Evolutionary conservation across 2,797 vertebrate genomes (phyloP).

Genomic region (Spondyliosoma cantharus): DNA sequence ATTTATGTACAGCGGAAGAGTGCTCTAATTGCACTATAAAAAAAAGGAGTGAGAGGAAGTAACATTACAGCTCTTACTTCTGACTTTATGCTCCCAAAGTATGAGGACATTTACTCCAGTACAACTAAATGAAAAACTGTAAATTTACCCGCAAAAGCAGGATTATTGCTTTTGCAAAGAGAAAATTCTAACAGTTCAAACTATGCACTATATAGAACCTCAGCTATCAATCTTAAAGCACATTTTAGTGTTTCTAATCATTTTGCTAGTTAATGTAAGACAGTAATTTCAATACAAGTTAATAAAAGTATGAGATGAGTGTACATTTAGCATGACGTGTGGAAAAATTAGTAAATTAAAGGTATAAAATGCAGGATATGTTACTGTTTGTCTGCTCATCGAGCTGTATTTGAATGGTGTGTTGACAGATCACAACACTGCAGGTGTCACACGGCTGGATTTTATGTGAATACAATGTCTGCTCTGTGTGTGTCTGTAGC

Average conservation of each 20-base stretch:
- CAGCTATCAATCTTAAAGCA: neutral
- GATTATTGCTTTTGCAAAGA: neutral
- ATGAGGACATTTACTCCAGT: neutral
- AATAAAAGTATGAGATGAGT: neutral
- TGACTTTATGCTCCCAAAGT: neutral
- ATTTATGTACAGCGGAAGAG: conserved; percentile 15
- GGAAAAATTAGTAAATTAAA: neutral
- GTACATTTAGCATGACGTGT: neutral
- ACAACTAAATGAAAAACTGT: neutral
- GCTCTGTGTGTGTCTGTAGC: too few relatives aligned
- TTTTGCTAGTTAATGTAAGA: neutral
- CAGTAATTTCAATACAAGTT: neutral
- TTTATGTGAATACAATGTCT: too few relatives aligned
- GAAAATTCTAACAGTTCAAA: neutral
- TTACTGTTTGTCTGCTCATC: too few relatives aligned
- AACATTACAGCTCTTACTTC: neutral
- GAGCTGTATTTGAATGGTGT: too few relatives aligned
- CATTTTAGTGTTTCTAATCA: neutral
- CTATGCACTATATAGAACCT: neutral
- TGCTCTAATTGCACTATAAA: conserved; percentile 17
- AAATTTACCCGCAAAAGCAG: neutral
- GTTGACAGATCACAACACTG: too few relatives aligned
- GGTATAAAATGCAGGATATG: too few relatives aligned
- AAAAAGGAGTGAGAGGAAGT: conserved; percentile 3
- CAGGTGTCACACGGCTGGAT: too few relatives aligned